phyloP scores from a whole-genome alignment of 2,888 invertebrate genomes.

The Dicyrtoma fusca region DNA sequence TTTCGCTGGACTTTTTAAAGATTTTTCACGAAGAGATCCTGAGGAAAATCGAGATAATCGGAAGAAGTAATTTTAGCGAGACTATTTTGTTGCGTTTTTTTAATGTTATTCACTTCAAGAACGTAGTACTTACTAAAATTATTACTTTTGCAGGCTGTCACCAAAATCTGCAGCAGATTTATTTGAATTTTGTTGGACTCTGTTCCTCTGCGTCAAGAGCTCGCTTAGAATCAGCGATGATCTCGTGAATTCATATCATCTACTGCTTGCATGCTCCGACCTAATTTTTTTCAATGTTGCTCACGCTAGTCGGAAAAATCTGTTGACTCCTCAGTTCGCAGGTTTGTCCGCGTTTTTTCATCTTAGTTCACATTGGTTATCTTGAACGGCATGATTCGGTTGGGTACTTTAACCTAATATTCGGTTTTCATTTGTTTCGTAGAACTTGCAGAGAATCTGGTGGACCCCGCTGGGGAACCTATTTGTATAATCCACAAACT shows the following conservation, averaged over 20 bases:
- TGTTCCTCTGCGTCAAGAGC: conserved; percentile 87
- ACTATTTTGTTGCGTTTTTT: too few relatives aligned
- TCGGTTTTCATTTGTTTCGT: conserved; percentile 63
- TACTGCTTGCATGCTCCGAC: conserved; percentile 88
- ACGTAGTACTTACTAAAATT: too few relatives aligned
- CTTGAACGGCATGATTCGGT: too few relatives aligned
- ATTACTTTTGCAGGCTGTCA: conserved; percentile 64
- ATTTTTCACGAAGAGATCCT: conserved; percentile 59
- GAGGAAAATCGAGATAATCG: conserved; percentile 53
- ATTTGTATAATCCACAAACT: conserved; percentile 82
- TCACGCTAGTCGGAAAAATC: conserved; percentile 75
- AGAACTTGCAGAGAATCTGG: conserved; percentile 67
- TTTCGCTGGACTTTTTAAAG: conserved; percentile 82
- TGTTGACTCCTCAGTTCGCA: conserved; percentile 81
- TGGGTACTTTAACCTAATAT: background rate
- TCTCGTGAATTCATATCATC: conserved; percentile 90
- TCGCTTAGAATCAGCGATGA: conserved; percentile 86
- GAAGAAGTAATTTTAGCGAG: conserved; percentile 50
- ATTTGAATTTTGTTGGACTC: conserved; percentile 92
- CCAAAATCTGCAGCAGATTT: conserved; percentile 81
- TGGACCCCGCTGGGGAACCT: conserved; percentile 67
- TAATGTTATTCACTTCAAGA: too few relatives aligned
- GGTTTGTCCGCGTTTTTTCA: conserved; percentile 60
- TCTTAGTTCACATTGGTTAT: background rate
- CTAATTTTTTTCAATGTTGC: conserved; percentile 86